phyloP scores from a whole-genome alignment of 2,888 invertebrate species.

The Xanthostigma xanthostigma region DNA sequence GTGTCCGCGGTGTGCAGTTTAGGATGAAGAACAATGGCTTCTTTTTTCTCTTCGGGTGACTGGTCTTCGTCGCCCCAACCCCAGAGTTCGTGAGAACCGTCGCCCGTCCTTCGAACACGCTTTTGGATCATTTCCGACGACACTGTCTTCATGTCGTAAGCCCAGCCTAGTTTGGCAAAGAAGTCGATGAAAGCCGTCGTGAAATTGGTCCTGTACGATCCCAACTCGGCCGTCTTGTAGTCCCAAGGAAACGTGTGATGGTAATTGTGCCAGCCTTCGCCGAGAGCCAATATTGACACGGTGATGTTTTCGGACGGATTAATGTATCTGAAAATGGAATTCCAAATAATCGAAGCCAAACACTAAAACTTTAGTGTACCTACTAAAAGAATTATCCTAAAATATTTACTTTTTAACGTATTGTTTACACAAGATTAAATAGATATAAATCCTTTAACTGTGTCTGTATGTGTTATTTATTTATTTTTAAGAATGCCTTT shows the following conservation, averaged over 20 bases:
- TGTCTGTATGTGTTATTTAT: too few species aligned
- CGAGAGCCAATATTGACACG: slow-evolving; percentile 58
- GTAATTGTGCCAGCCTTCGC: slow-evolving; percentile 91
- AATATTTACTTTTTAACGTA: too few species aligned
- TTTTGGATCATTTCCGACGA: slow-evolving; percentile 51
- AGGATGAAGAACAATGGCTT: slow-evolving; percentile 12
- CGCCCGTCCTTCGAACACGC: slow-evolving; percentile 57
- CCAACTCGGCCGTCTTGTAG: slow-evolving; percentile 81
- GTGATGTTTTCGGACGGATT: slow-evolving; percentile 62
- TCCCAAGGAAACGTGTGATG: slow-evolving; percentile 91
- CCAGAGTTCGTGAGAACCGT: slow-evolving; percentile 58
- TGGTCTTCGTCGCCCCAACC: slow-evolving; percentile 67
- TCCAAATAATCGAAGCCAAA: slow-evolving; percentile 7
- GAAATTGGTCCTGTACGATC: slow-evolving; percentile 26
- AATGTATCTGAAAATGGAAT: slow-evolving; percentile 40
- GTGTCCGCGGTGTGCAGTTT: too few species aligned
- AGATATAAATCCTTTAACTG: too few species aligned
- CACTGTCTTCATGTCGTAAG: slow-evolving; percentile 73
- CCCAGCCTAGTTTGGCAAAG: slow-evolving; percentile 45
- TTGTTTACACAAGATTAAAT: too few species aligned
- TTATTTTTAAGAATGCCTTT: too few species aligned
- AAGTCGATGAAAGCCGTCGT: slow-evolving; percentile 23
- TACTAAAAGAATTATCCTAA: too few species aligned
- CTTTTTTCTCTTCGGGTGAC: slow-evolving; percentile 23
- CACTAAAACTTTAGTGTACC: too few species aligned